Base-by-base conservation (phyloP, 2,113 vertebrate genomes). In the Callaeas wilsoni region DNA sequence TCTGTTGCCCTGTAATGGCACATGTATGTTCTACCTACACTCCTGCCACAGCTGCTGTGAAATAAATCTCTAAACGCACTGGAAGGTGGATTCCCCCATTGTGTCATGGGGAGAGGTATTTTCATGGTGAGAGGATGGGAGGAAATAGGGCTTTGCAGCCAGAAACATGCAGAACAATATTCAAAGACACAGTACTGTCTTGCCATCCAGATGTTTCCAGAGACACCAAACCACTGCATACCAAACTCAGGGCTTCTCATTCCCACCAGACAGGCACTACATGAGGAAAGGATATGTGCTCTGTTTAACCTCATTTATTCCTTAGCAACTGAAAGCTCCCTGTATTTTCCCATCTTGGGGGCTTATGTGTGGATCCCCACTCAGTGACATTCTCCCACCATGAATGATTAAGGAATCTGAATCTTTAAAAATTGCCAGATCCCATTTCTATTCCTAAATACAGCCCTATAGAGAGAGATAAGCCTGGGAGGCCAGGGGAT, bases 381-480 rank as follows among this genome's bases (percentile, higher is more conserved):
- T 83, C 89, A 90, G 94, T 91, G 87, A 96, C 95, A 93, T 95
- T 97, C 95, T 95, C 94, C 90, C 77, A 91, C 96, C 95, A 97
- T 95, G 95, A 96, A 95, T 78, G 95, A 96, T 93, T 96, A 95
- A 95, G 96, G 89, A 95, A 97, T 96, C 95, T 77, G 59, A 93
- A 96, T 97, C 92, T 96, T 96, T 95, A 80, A 94, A 96, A 97
- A 91, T 87, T 75, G 77, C 91, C 84, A 94, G 95, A 97, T 97
- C 96, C 81, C 94, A 52, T 97, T 97, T 97, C 96, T 94, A 37
- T 70, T 93, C 76, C 79, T 87, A 90, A 97, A 95, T 88, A 75
- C 68, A 94, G 84, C 84, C 42, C 65, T 84, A 70, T 23, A 79
- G 30, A 93, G 49, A 86, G 56, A 82, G 47, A 64, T 41, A 96